Percentiles rank a stretch among this genome's conserved stretches.
Conservation (phyloP, 2,113 vertebrate species). For the Lepidothrix coronata region DNA sequence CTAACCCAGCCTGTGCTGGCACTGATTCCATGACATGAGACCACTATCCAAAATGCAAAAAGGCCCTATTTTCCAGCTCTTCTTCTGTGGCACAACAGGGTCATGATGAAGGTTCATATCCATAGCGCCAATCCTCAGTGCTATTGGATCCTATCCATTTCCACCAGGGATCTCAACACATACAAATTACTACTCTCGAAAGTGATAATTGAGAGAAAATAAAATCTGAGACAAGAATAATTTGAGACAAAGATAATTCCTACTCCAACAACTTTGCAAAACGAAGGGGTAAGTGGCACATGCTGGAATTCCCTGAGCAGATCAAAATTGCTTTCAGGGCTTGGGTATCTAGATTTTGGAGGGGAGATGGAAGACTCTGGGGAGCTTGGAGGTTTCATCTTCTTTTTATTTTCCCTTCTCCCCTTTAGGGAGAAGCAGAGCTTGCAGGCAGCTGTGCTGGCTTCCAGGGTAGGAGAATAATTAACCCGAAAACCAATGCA, state of each 20-base stretch:
- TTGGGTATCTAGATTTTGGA: not conserved
- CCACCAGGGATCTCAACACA: not conserved
- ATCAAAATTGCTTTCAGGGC: not conserved
- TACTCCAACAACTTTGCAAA: not conserved
- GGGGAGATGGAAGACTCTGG: not conserved
- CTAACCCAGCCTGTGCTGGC: not conserved
- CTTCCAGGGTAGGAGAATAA: not conserved
- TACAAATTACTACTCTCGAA: not conserved
- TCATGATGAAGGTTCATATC: fast-evolving
- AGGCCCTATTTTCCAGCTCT: not conserved
- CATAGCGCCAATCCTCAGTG: not conserved
- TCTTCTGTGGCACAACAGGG: not conserved
- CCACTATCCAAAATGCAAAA: not conserved
- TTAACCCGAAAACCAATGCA: not conserved
- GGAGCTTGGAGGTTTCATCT: not conserved
- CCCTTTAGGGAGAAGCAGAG: not conserved
- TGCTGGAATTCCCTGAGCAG: not conserved
- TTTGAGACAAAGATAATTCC: not conserved
- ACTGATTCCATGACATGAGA: not conserved
- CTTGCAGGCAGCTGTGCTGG: not conserved
- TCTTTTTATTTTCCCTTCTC: not conserved
- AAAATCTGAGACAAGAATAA: not conserved
- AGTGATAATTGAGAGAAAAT: not conserved
- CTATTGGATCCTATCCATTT: not conserved
- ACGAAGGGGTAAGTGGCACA: fast-evolving